Conservation (phyloP, 2,888 invertebrate genomes). For the Cheilosia vulpina region DNA sequence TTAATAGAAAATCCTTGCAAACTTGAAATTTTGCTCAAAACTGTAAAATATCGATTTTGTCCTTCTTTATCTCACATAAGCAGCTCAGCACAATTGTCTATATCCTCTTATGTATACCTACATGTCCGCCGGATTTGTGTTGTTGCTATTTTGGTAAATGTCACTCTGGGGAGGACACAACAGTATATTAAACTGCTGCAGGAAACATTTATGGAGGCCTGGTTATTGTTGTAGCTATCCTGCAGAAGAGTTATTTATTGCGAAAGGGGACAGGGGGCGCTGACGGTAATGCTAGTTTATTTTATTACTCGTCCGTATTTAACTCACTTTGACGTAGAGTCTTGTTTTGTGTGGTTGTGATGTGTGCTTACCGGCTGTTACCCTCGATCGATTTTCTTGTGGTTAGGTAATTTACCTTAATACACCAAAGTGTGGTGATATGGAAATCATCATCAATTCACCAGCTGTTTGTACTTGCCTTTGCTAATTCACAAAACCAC, state of each 20-base stretch:
- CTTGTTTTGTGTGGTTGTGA: neutral
- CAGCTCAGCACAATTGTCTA: neutral
- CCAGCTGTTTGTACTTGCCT: no score
- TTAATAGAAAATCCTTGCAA: slow-evolving; percentile 33
- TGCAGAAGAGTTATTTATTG: slow-evolving; percentile 59
- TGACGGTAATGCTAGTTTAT: slow-evolving; percentile 32
- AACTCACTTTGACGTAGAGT: neutral
- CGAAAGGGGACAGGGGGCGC: slow-evolving; percentile 1
- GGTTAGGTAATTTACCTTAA: neutral
- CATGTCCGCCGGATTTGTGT: slow-evolving; percentile 30
- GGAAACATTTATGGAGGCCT: slow-evolving; percentile 48
- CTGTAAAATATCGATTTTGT: slow-evolving; percentile 54
- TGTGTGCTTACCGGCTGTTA: slow-evolving; percentile 45
- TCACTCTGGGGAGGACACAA: slow-evolving; percentile 50
- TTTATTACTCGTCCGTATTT: slow-evolving; percentile 7
- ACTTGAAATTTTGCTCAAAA: slow-evolving; percentile 46
- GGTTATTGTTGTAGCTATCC: slow-evolving; percentile 24
- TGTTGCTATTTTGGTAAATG: slow-evolving; percentile 56
- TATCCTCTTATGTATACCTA: neutral
- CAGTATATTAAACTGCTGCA: slow-evolving; percentile 39
- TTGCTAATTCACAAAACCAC: no score
- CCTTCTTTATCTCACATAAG: neutral
- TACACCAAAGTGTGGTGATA: neutral
- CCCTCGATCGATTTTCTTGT: slow-evolving; percentile 56
- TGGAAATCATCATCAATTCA: neutral